phyloP scores from a whole-genome alignment of 2,797 vertebrate genomes.

The Chelonia mydas region DNA sequence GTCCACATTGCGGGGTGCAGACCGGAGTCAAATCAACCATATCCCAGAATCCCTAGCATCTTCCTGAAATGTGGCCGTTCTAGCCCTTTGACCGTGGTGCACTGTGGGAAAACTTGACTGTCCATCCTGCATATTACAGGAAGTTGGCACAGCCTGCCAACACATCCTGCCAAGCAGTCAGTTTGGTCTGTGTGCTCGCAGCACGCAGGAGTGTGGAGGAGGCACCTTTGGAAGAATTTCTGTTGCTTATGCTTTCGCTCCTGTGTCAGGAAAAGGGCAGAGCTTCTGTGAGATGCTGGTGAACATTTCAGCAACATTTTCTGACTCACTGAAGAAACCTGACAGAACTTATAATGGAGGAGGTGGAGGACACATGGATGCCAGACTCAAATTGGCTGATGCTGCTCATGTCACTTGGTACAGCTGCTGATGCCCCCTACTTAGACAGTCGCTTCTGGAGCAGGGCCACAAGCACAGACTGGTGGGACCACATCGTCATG shows the following conservation, averaged over 20 bases:
- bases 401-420: too few species aligned
- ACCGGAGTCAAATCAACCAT: neutral
- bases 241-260: neutral
- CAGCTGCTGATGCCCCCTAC: neutral
- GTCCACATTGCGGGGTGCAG: neutral
- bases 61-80: too few species aligned
- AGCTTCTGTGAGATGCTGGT: neutral
- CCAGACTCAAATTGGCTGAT: neutral
- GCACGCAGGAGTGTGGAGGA: neutral
- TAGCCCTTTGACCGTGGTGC: neutral
- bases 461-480: neutral
- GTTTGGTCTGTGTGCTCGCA: neutral
- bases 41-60: neutral
- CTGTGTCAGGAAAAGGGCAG: neutral
- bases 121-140: neutral
- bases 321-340: neutral
- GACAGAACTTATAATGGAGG: too few species aligned
- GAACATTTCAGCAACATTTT: neutral
- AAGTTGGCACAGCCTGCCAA: neutral
- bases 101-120: neutral
- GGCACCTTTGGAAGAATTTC: neutral
- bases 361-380: neutral
- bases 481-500: neutral
- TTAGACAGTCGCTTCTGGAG: neutral
- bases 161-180: neutral